Conservation (phyloP, 2,113 vertebrate species). For the Camelus bactrianus region DNA sequence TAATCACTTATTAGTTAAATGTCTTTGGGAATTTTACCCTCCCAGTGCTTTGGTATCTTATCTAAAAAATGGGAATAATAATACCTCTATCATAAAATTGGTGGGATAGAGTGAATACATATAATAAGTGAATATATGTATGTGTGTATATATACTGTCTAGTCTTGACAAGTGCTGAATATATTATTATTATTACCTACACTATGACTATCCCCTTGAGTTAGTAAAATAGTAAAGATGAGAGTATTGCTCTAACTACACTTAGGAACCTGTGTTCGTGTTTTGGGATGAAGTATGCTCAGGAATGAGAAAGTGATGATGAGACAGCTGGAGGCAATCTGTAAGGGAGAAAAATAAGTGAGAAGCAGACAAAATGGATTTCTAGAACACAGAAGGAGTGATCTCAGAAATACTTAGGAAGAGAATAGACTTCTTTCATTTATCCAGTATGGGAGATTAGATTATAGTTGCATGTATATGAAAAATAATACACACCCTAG, state of each 20-base stretch:
- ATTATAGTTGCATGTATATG: not conserved
- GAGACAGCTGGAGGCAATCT: not conserved
- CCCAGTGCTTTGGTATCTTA: not conserved
- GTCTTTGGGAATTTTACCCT: not conserved
- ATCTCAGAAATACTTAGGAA: not conserved
- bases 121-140: not conserved
- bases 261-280: not conserved
- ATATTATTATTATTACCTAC: not conserved
- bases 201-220: not conserved
- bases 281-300: not conserved
- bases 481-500: not conserved
- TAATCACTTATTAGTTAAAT: not conserved
- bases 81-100: not conserved
- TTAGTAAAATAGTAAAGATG: not conserved
- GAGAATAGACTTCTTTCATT: not conserved
- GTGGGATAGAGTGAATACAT: not conserved
- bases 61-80: not conserved
- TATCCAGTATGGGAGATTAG: not conserved
- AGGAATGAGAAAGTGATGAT: not conserved
- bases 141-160: not conserved
- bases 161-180: not conserved
- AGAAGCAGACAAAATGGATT: not conserved
- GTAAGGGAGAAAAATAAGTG: not conserved
- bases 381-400: not conserved
- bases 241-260: not conserved